Conservation (phyloP, 2,888 invertebrate species). For the Ophioninae sp. region DNA sequence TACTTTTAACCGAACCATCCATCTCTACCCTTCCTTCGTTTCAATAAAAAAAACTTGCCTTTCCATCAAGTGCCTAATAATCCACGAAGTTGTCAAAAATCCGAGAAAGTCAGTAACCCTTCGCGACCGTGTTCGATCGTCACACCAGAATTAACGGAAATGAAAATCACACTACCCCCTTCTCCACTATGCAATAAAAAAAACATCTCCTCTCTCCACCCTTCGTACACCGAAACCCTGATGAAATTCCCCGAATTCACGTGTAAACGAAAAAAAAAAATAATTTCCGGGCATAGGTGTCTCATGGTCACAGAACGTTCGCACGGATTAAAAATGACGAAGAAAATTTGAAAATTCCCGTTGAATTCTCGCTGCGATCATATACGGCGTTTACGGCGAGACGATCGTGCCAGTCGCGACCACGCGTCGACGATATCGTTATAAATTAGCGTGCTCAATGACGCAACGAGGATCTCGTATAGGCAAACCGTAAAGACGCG, state of each 20-base stretch:
- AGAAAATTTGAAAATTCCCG: constrained; percentile 28
- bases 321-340: constrained; percentile 30
- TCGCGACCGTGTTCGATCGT: no score
- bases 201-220: not conserved
- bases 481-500: constrained; percentile 35
- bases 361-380: constrained; percentile 1
- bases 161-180: not conserved
- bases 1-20: no score
- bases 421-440: constrained; percentile 38
- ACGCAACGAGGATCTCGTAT: constrained; percentile 34
- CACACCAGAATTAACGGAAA: not conserved
- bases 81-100: no score
- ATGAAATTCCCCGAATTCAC: not conserved
- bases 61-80: no score
- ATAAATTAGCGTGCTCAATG: constrained; percentile 57
- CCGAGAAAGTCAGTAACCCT: no score
- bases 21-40: no score
- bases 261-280: not conserved
- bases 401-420: constrained; percentile 54
- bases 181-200: not conserved
- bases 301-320: not conserved
- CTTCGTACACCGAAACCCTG: not conserved
- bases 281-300: not conserved
- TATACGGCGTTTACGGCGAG: not conserved
- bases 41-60: no score